Evolutionary conservation across 2,888 invertebrate species (phyloP), one percentile per base, ranked within the genome.

Genomic region (Synergus laeviventris): DNA sequence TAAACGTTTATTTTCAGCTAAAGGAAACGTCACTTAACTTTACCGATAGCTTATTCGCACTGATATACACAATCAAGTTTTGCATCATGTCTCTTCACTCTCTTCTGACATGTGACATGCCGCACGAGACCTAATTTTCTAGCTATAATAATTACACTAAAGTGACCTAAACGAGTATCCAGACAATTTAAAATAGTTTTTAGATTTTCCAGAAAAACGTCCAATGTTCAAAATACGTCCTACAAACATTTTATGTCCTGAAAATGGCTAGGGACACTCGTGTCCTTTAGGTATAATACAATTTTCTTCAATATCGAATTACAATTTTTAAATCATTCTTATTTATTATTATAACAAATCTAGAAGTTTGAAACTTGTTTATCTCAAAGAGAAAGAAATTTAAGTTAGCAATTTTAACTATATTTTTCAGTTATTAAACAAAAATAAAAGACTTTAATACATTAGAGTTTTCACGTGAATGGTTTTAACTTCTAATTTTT

Each of bases 11-110:
- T 70, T 70, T 31, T 36, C 49, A 70, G 45, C 31, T 70, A 36
- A 70, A 70, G 70, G 70, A 70, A 70, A 70, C 36, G 70, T 70
- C 49, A 49, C 49, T 70, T 70, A 70, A 70, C 45, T 70, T 70
- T 49, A 49, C 12, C n/a, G 70, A 70, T 49, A 70, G 70, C 70
- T 70, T 70, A 70, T 49, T 70, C 70, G 49, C 49, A 49, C 49
- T n/a, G 36, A 36, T 70, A 70, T 49, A 70, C 11, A 70, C 49
- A 24, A 24, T 70, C 31, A 31, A 45, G n/a, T 70, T 49, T 45
- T 70, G 70, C 45, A 70, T 45, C 49, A 18, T 9, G 70, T 49
- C 70, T 16, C 18, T 24, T 70, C 31, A 4, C 49, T 49, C 70
- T 16, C 18, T 24, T 70, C 31, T 49, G 70, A 70, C 70, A 70